Evolutionary conservation across 2,888 invertebrate species (phyloP), one percentile per base, ranked within the genome.

Genomic region (Cryptophagus acutangulus): DNA sequence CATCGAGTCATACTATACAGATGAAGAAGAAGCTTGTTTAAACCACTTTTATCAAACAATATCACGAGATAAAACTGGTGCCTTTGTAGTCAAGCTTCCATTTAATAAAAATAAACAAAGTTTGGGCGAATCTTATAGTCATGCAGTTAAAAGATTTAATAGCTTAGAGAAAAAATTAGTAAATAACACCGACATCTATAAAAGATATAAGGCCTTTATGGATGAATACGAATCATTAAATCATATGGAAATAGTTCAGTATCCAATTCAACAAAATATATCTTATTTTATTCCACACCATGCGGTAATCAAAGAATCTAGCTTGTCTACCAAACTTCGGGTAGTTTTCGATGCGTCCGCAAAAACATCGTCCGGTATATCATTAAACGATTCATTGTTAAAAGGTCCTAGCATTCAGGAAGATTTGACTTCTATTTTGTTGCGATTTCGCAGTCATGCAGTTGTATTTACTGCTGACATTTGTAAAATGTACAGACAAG

Each of bases 1-100:
- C n/a, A n/a, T n/a, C n/a, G n/a, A n/a, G n/a, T n/a, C n/a, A n/a
- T n/a, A n/a, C n/a, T n/a, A n/a, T n/a, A n/a, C n/a, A n/a, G n/a
- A n/a, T n/a, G n/a, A n/a, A n/a, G n/a, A n/a, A n/a, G n/a, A n/a
- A n/a, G n/a, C n/a, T n/a, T 33, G 14, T 35, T 10, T 38, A 38
- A 36, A 29, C 36, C 31, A 39, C 38, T 42, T 34, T 38, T 4
- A 30, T 10, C 17, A 40, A n/a, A 29, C 12, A 8, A 14, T 14
- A 20, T 1, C 9, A 3, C 17, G 31, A 28, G 20, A 38, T 13
- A 18, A 38, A 9, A 18, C 14, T 6, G 31, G 38, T 2, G 12
- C 50, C 33, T 61, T 57, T 42, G 37, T 46, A 2, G 55, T 57
- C 9, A 46, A 40, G 16, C 34, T 55, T 8, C 60, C 57, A 4